Conservation (phyloP, 1,140 invertebrate genomes). For the Cotesia vestalis region DNA sequence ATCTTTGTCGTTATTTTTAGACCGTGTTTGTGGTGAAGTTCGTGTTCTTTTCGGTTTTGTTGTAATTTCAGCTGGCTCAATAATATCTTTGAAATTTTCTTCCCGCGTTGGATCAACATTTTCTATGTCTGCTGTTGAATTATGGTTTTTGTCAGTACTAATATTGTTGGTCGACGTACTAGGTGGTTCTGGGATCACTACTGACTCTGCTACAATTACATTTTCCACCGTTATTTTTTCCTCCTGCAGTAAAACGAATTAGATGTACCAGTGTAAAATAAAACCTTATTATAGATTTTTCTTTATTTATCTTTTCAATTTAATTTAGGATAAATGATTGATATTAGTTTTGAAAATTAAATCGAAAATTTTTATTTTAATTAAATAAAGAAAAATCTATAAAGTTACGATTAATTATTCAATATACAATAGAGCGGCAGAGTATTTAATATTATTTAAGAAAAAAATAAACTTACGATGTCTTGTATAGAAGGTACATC, state of each 20-base stretch:
- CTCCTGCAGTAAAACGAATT: conserved; percentile 48
- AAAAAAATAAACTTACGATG: conserved; percentile 55
- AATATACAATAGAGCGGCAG: conserved; percentile 46
- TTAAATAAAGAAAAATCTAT: conserved; percentile 1
- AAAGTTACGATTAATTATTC: conserved; percentile 5
- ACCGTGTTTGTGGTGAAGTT: conserved; percentile 45
- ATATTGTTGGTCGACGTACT: conserved; percentile 51
- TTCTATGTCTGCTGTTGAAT: conserved; percentile 47
- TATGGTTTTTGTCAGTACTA: conserved; percentile 57
- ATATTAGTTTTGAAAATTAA: not conserved
- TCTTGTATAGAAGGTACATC: conserved; percentile 58
- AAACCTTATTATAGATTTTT: not conserved
- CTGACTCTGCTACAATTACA: conserved; percentile 49
- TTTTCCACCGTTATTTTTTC: conserved; percentile 42
- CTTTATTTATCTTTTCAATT: not conserved
- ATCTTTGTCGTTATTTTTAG: conserved; percentile 25
- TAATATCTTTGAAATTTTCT: conserved; percentile 36
- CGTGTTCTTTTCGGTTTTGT: conserved; percentile 46
- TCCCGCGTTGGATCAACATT: conserved; percentile 35
- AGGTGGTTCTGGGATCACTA: conserved; percentile 51
- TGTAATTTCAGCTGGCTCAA: conserved; percentile 19
- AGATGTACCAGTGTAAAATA: conserved; percentile 46
- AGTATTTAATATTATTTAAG: conserved; percentile 37
- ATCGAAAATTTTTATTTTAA: not conserved
- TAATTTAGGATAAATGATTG: not conserved